Conservation (phyloP, 2,888 invertebrate species). For the Nipponacmea schrenckii region DNA sequence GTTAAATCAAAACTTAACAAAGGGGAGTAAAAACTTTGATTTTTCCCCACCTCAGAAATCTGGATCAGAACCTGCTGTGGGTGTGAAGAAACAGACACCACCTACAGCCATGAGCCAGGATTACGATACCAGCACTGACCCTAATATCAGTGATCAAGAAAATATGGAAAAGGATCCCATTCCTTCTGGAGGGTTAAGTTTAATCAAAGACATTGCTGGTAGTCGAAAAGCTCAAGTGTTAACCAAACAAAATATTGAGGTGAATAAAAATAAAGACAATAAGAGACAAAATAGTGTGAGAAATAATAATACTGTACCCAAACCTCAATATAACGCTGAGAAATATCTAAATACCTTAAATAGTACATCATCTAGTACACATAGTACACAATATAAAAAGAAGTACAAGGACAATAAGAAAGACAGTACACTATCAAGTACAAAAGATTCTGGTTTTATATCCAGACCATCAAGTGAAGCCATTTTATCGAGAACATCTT, state of each 20-base stretch:
- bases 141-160: constrained; percentile 39
- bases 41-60: constrained; percentile 48
- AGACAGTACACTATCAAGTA: background rate
- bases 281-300: background rate
- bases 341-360: background rate
- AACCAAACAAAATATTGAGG: background rate
- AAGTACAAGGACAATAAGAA: constrained; percentile 2
- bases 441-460: constrained; percentile 45
- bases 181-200: constrained; percentile 22
- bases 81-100: constrained; percentile 45
- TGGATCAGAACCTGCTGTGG: constrained; percentile 44
- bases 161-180: constrained; percentile 12
- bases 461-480: constrained; percentile 56
- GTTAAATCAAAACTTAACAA: constrained; percentile 46
- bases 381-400: constrained; percentile 1
- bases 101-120: constrained; percentile 51
- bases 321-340: constrained; percentile 1
- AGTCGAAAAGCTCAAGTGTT: constrained; percentile 20
- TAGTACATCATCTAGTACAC: background rate
- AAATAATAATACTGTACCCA: background rate
- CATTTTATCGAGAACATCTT: constrained; percentile 34
- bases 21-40: constrained; percentile 45
- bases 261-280: constrained; percentile 7
- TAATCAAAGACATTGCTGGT: constrained; percentile 26
- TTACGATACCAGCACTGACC: constrained; percentile 52